These are phyloP conservation scores for Probaryconus sp. DNA, from an alignment of 1,140 invertebrate species.

Conservation along the genomic window DNA sequence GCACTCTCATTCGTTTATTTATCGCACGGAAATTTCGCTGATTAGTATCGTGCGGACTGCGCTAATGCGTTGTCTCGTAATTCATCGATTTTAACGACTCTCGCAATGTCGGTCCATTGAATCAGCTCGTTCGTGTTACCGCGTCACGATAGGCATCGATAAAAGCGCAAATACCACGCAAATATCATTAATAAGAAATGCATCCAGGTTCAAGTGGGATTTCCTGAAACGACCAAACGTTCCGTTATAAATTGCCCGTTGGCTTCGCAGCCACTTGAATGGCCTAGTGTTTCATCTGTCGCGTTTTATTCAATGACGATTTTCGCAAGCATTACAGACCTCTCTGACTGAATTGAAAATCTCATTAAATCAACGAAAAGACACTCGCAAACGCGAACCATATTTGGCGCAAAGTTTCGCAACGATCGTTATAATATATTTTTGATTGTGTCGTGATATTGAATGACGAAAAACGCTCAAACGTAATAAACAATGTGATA, in stretches of 20 bases:
- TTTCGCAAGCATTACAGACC: too few species aligned
- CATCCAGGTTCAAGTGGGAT: constrained; percentile 11
- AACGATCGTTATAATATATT: too few species aligned
- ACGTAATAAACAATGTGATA: too few species aligned
- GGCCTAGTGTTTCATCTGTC: too few species aligned
- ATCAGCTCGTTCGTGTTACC: constrained; percentile 64
- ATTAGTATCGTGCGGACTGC: constrained; percentile 77
- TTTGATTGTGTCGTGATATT: too few species aligned
- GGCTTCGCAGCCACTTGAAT: too few species aligned
- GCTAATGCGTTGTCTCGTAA: constrained; percentile 77
- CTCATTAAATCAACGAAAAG: too few species aligned
- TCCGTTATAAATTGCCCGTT: constrained; percentile 10
- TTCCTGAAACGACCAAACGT: constrained; percentile 18
- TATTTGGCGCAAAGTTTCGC: too few species aligned
- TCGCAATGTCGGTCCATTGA: constrained; percentile 72
- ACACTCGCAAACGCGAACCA: too few species aligned
- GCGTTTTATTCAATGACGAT: too few species aligned
- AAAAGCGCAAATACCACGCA: constrained; percentile 56
- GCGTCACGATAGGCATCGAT: constrained; percentile 59
- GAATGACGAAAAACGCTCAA: too few species aligned
- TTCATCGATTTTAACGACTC: constrained; percentile 76
- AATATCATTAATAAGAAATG: constrained; percentile 59
- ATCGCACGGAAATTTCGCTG: constrained; percentile 75
- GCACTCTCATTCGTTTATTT: constrained; percentile 71
- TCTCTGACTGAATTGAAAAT: too few species aligned